Evolutionary conservation across 2,113 vertebrate species (phyloP).

Genomic region (Actenoides lindsayi): DNA sequence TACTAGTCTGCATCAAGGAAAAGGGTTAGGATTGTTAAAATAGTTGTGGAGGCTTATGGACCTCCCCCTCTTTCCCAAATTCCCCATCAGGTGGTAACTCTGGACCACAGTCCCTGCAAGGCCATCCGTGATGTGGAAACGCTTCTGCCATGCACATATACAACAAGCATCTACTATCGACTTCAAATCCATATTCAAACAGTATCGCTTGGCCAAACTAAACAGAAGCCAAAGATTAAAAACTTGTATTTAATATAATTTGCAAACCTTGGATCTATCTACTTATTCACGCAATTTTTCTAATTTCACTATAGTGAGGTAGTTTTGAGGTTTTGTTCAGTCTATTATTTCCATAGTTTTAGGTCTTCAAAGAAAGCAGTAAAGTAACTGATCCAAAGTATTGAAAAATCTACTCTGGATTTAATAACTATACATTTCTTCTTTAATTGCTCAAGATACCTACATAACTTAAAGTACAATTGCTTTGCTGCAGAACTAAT

Average conservation of each 20-base stretch:
- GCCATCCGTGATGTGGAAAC: not conserved
- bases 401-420: not conserved
- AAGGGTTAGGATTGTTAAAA: not conserved
- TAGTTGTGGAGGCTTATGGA: not conserved
- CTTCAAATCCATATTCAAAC: not conserved
- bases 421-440: not conserved
- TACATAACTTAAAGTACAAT: not conserved
- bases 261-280: not conserved
- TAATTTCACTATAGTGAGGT: not conserved
- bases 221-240: not conserved
- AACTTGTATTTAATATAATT: not conserved
- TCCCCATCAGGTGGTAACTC: not conserved
- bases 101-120: not conserved
- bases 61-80: not conserved
- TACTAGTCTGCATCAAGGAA: not conserved
- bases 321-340: not conserved
- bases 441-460: not conserved
- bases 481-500: not conserved
- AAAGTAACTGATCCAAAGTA: not conserved
- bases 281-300: not conserved
- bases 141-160: too few relatives aligned
- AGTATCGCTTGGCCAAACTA: not conserved
- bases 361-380: not conserved
- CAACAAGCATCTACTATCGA: not conserved
- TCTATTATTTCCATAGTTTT: not conserved